Conservation (phyloP, 2,113 vertebrate genomes). For the Struthidea cinerea region DNA sequence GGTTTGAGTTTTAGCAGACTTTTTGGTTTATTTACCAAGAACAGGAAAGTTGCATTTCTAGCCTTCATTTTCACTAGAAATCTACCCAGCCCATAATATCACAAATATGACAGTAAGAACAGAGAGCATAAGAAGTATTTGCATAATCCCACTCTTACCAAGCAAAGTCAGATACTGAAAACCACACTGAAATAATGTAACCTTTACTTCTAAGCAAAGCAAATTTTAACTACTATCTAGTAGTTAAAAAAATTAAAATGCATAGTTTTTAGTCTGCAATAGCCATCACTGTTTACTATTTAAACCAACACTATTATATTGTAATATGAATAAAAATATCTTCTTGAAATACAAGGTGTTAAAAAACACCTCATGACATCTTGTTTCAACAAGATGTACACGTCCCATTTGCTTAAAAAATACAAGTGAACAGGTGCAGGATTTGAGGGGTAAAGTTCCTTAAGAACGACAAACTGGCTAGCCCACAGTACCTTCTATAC, state of each 20-base stretch:
- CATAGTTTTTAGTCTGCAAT: neutral
- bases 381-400: neutral
- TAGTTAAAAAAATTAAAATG: neutral
- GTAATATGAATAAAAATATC: neutral
- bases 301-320: neutral
- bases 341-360: neutral
- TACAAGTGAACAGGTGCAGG: neutral
- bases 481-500: neutral
- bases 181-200: neutral
- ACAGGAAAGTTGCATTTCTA: neutral
- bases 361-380: neutral
- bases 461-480: neutral
- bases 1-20: neutral
- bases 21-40: neutral
- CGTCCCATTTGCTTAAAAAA: fast-evolving
- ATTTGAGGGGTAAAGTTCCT: neutral
- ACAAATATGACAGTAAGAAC: neutral
- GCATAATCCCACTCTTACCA: neutral
- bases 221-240: neutral
- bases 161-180: neutral
- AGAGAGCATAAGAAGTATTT: neutral
- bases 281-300: neutral
- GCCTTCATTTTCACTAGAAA: neutral
- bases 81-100: neutral
- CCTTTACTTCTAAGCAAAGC: neutral